Base-by-base conservation (phyloP, 2,113 vertebrate genomes). In the Zingel zingel region DNA sequence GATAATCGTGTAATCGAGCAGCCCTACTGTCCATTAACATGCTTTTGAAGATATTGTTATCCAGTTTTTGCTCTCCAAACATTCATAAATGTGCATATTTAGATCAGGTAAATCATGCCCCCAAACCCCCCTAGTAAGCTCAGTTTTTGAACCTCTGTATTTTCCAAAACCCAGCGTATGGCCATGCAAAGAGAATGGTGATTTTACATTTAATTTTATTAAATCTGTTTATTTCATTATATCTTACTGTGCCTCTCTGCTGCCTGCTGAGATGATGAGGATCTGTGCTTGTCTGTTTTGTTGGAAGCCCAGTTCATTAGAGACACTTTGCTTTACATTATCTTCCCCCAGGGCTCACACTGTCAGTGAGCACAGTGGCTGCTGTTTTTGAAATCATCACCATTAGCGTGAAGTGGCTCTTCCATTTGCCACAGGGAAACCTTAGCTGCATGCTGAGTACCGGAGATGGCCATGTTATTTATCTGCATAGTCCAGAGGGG, bases 381-480 rank as follows among this genome's bases (percentile, higher is more conserved):
- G 94, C 93, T 36, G 71, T 96, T 78, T 95, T 86, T 80, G 94
- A 96, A 74, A 95, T 95, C 0, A 75, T 98, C 82, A 95, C 88
- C 0, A 62, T 98, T 61, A 90, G 77, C 4, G 50, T 97, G 71
- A 96, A 88, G 15, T 97, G 97, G 97, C 93, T 97, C 14, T 92
- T 97, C 11, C 89, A 92, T 33, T 94, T 95, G 0, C 95, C 94
- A 62, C 84, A 79, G 8, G 96, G 95, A 83, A 96, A 96, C 19
- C 88, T 97, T 23, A 96, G 94, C 80, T 98, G 97, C 67, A 89
- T 91, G 45, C 84, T 98, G 58, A 96, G 88, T 76, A 95, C 90
- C 0, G 98, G 97, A 56, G 97, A 98, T 68, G 96, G 96, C 0
- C 91, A 93, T 91, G 91, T 81, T 8, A 86, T 97, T 6, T 89